A percentile compares a stretch with the other conserved stretches of the same genome.
Evolutionary conservation across 2,888 invertebrate species (phyloP).

Genomic region (Cheilosia soror): DNA sequence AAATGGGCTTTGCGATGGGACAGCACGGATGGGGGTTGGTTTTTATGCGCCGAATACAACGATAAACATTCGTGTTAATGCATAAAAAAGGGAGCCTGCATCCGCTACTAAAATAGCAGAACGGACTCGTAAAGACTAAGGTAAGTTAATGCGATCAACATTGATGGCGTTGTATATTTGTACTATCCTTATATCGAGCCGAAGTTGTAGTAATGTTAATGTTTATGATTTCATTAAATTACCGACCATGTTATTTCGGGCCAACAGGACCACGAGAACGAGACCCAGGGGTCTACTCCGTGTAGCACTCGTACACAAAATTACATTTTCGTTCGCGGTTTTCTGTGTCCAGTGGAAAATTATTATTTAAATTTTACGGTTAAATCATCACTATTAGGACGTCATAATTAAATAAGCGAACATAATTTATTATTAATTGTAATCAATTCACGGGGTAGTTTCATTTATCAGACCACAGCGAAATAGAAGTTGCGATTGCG

Average conservation of each 20-base stretch:
- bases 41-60: slow-evolving; percentile 53
- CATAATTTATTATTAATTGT: slow-evolving; percentile 49
- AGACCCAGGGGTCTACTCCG: background rate
- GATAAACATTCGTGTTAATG: slow-evolving; percentile 66
- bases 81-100: slow-evolving; percentile 55
- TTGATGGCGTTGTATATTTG: slow-evolving; percentile 39
- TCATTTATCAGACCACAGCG: slow-evolving; percentile 19
- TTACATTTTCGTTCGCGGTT: slow-evolving; percentile 1
- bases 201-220: slow-evolving; percentile 41
- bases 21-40: slow-evolving; percentile 27
- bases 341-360: slow-evolving; percentile 8
- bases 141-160: slow-evolving; percentile 64
- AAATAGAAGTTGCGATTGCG: background rate
- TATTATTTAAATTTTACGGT: slow-evolving; percentile 39
- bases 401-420: slow-evolving; percentile 24
- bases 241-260: slow-evolving; percentile 33
- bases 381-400: slow-evolving; percentile 39
- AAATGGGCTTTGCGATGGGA: background rate
- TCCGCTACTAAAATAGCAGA: slow-evolving; percentile 40
- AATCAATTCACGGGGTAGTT: slow-evolving; percentile 48
- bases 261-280: background rate
- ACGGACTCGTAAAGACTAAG: slow-evolving; percentile 65
- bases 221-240: slow-evolving; percentile 69
- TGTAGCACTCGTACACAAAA: background rate
- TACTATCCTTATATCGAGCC: background rate